A percentile compares a stretch with the other conserved stretches of the same genome.
These are phyloP conservation scores for Acyrthosiphon pisum DNA, from an alignment of 1,140 invertebrate genomes.

Conservation along the genomic window DNA sequence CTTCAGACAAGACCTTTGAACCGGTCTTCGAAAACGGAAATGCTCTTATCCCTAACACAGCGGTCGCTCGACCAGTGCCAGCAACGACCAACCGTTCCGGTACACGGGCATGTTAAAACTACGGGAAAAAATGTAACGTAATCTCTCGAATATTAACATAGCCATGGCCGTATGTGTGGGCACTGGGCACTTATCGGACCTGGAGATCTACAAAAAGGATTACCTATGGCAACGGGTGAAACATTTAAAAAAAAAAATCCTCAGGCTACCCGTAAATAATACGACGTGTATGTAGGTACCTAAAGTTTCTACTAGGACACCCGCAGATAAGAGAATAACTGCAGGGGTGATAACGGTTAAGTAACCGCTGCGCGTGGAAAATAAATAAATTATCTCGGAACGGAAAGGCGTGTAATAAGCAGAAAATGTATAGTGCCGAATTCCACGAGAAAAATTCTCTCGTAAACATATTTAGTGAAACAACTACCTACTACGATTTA, in stretches of 20 bases:
- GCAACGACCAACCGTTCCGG: conserved; percentile 2
- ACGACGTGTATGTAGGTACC: background rate
- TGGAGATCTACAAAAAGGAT: background rate
- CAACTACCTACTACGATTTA: background rate
- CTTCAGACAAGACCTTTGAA: conserved; percentile 43
- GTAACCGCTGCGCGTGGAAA: background rate
- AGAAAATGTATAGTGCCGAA: conserved; percentile 2
- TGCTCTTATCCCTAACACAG: conserved; percentile 26
- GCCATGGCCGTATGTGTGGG: background rate
- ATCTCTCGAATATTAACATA: conserved; percentile 31
- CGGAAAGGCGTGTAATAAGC: conserved; percentile 27
- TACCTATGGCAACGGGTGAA: background rate
- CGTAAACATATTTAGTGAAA: too few relatives aligned
- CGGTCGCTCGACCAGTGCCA: conserved; percentile 11
- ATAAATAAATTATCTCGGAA: conserved; percentile 23
- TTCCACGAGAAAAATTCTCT: background rate
- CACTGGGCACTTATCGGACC: background rate
- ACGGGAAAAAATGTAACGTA: background rate
- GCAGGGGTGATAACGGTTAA: conserved; percentile 37
- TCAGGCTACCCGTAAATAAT: conserved; percentile 14
- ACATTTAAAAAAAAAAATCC: background rate
- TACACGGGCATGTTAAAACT: background rate
- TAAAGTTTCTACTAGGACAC: conserved; percentile 34
- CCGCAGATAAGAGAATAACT: conserved; percentile 41
- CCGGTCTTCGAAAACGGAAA: conserved; percentile 49